phyloP scores from a whole-genome alignment of 2,797 vertebrate genomes.

The Hippocampus kuda region DNA sequence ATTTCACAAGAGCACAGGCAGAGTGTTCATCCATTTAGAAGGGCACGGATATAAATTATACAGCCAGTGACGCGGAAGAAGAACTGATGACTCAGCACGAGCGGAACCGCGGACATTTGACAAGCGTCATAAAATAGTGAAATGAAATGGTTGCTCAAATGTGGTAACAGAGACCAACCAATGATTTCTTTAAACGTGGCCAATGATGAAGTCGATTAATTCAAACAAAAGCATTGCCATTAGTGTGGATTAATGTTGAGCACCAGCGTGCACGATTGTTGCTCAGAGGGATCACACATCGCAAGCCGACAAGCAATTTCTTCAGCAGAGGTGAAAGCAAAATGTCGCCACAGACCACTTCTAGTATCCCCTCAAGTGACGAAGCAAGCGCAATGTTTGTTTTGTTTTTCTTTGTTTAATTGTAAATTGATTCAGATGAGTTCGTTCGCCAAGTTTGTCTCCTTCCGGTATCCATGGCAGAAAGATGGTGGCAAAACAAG shows the following conservation, averaged over 20 bases:
- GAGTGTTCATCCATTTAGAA: slow-evolving; percentile 26
- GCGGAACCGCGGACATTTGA: slow-evolving; percentile 13
- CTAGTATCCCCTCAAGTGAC: no score
- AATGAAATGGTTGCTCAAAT: slow-evolving; percentile 10
- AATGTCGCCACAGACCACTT: no score
- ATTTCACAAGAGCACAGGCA: slow-evolving; percentile 27
- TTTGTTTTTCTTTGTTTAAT: no score
- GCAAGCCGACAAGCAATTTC: no score
- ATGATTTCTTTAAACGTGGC: neutral
- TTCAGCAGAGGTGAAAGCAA: no score
- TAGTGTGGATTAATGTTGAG: neutral
- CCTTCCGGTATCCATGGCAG: no score
- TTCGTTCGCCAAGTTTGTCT: no score
- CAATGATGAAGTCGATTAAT: neutral
- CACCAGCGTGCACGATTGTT: neutral
- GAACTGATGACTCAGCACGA: slow-evolving; percentile 40
- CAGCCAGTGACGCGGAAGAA: slow-evolving; percentile 36
- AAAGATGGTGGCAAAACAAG: no score
- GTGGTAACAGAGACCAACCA: slow-evolving; percentile 4
- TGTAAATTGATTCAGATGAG: no score
- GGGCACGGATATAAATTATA: slow-evolving; percentile 46
- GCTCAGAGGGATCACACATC: neutral
- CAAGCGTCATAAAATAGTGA: slow-evolving; percentile 34
- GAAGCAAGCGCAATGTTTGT: no score
- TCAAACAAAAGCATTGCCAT: neutral